phyloP scores from a whole-genome alignment of 2,888 invertebrate genomes.

The Teleiodes luculella region DNA sequence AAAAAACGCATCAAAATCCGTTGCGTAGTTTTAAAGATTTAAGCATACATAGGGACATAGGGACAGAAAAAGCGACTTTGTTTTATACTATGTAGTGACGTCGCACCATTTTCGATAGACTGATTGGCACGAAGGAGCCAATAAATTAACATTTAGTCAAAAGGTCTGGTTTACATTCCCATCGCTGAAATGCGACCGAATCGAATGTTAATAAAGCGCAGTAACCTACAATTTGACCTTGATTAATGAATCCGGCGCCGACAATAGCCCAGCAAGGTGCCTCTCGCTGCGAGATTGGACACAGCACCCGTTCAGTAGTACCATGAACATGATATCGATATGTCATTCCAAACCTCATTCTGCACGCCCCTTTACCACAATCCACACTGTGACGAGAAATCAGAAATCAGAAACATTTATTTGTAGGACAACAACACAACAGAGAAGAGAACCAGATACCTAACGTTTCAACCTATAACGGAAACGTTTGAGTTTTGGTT shows the following conservation, averaged over 20 bases:
- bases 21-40: no score
- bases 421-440: no score
- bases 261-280: constrained; percentile 65
- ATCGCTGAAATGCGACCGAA: constrained; percentile 33
- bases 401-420: background rate
- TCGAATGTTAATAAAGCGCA: constrained; percentile 51
- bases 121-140: background rate
- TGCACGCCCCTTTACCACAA: constrained; percentile 21
- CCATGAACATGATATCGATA: constrained; percentile 38
- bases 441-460: no score
- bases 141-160: background rate
- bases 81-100: no score
- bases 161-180: background rate
- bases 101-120: background rate
- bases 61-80: no score
- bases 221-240: constrained; percentile 54
- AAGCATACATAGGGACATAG: no score
- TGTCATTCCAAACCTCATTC: constrained; percentile 36
- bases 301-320: constrained; percentile 42
- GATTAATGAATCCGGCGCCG: constrained; percentile 64
- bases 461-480: no score
- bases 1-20: no score
- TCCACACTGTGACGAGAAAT: constrained; percentile 22
- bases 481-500: no score
- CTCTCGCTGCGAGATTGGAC: constrained; percentile 65